Conservation (phyloP, 2,113 vertebrate genomes). For the Heptranchias perlo region DNA sequence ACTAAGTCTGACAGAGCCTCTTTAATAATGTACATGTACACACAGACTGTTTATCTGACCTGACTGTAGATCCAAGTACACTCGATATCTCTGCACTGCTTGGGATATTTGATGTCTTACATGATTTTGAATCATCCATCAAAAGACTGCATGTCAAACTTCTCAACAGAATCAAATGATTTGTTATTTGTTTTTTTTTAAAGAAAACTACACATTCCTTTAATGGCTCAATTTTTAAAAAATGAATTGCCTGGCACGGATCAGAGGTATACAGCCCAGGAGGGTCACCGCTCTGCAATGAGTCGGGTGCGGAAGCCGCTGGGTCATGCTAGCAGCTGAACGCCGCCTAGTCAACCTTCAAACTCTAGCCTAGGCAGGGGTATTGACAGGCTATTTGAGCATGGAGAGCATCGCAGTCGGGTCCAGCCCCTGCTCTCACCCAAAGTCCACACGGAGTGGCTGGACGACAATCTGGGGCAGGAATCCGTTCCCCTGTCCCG, state of each 20-base stretch:
- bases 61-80: neutral
- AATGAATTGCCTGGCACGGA: neutral
- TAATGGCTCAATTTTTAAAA: constrained; percentile 16
- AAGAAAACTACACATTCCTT: neutral
- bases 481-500: no score
- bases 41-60: constrained; percentile 33
- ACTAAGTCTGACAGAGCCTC: constrained; percentile 30
- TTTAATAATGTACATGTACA: constrained; percentile 33
- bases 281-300: neutral
- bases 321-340: neutral
- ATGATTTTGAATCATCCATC: constrained; percentile 29
- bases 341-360: neutral
- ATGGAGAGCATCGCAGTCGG: no score
- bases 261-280: neutral
- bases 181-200: constrained; percentile 25
- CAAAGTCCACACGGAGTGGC: neutral
- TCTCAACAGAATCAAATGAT: constrained; percentile 10
- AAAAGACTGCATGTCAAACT: constrained; percentile 12
- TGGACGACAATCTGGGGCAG: no score
- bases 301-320: no score
- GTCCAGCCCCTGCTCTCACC: neutral
- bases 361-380: neutral
- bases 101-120: constrained; percentile 36
- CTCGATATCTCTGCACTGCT: constrained; percentile 4
- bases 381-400: neutral